Conservation (phyloP, 2,797 vertebrate species). For the Smutsia temminckii region DNA sequence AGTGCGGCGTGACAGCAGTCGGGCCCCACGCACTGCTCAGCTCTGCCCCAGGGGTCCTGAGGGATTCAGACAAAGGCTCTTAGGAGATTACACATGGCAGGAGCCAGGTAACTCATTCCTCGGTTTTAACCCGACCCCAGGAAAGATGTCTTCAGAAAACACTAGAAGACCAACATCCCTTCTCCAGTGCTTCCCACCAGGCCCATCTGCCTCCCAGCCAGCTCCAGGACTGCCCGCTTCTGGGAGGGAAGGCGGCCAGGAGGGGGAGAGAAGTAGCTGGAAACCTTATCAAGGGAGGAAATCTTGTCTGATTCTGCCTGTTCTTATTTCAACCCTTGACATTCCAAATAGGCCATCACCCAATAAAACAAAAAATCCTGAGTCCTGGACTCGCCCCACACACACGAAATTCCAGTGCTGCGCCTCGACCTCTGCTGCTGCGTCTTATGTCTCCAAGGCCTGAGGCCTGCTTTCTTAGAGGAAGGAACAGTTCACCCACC, state of each 20-base stretch:
- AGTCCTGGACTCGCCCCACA: neutral
- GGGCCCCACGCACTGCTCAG: neutral
- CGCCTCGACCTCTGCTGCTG: neutral
- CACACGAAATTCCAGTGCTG: neutral
- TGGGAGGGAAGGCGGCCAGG: neutral
- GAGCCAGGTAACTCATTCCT: neutral
- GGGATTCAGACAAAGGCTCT: neutral
- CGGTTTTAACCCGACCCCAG: neutral
- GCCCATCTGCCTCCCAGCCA: neutral
- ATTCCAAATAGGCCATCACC: neutral
- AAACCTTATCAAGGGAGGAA: neutral
- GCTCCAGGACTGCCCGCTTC: neutral
- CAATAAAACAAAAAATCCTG: neutral
- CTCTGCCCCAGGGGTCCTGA: neutral
- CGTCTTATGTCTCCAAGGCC: neutral
- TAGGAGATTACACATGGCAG: neutral
- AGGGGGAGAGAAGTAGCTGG: neutral
- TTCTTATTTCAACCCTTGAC: neutral
- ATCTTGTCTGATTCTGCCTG: neutral
- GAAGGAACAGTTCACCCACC: neutral
- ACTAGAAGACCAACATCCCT: neutral
- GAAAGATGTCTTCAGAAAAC: neutral
- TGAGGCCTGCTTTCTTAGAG: neutral
- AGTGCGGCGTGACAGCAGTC: neutral
- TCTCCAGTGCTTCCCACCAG: neutral